A percentile compares a stretch with the other conserved stretches of the same genome.
Evolutionary conservation across 2,888 invertebrate genomes (phyloP).

Genomic region (Cephus runcator): DNA sequence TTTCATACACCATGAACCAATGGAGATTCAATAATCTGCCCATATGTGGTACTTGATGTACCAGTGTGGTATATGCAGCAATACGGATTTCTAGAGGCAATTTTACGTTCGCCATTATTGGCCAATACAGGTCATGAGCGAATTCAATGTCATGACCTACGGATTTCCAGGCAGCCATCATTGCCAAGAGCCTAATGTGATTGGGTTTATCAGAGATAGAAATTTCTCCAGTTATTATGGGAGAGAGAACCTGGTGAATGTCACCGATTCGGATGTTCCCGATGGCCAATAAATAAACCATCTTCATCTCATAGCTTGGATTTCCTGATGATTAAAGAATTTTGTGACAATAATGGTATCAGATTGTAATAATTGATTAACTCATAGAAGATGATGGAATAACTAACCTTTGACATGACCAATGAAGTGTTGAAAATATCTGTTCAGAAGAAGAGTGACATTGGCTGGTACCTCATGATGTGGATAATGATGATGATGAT

Average conservation of each 20-base stretch:
- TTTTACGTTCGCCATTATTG: conserved; percentile 62
- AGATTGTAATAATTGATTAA: not conserved
- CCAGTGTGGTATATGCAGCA: conserved; percentile 63
- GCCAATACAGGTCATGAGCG: conserved; percentile 64
- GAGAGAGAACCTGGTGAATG: conserved; percentile 60
- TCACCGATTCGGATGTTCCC: conserved; percentile 64
- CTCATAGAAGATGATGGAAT: no score
- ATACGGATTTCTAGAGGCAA: conserved; percentile 64
- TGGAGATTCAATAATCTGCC: conserved; percentile 62
- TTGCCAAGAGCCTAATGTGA: conserved; percentile 62
- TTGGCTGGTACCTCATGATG: not conserved
- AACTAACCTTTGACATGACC: conserved; percentile 53
- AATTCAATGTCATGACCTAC: conserved; percentile 40
- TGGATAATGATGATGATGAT: no score
- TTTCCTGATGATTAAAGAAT: conserved; percentile 31
- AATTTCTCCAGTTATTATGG: conserved; percentile 61
- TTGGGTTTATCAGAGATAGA: conserved; percentile 41
- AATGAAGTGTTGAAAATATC: conserved; percentile 53
- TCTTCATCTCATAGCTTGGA: conserved; percentile 53
- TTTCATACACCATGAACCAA: conserved; percentile 66
- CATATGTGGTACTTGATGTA: conserved; percentile 55
- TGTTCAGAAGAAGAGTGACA: conserved; percentile 35
- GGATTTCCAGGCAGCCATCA: conserved; percentile 60
- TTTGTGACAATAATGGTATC: not conserved
- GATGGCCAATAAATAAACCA: conserved; percentile 65